Evolutionary conservation across 1,140 invertebrate genomes (phyloP).

Genomic region (Drosophila miranda): DNA sequence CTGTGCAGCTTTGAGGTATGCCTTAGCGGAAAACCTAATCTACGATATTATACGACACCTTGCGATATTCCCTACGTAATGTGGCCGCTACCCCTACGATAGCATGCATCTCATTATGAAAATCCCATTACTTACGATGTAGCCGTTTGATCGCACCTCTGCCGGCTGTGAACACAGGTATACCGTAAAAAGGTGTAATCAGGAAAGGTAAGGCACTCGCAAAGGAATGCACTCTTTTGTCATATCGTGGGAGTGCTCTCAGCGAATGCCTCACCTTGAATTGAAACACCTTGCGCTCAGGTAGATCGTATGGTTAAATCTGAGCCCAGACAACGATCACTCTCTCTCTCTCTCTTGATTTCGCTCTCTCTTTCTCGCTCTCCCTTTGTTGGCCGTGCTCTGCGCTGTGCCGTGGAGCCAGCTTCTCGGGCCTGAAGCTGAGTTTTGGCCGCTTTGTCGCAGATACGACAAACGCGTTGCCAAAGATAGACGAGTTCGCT

Average conservation of each 20-base stretch:
- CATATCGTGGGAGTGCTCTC: no score
- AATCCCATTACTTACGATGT: constrained; percentile 18
- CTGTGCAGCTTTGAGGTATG: no score
- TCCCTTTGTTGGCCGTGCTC: constrained; percentile 31
- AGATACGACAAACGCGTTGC: constrained; percentile 73
- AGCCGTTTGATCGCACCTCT: background rate
- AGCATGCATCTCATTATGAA: no score
- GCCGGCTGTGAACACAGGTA: no score
- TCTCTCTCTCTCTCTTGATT: constrained; percentile 8
- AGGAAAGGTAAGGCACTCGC: no score
- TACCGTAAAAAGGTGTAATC: no score
- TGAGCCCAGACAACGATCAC: constrained; percentile 14
- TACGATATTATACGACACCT: no score
- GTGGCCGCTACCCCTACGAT: no score
- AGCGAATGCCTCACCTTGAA: no score
- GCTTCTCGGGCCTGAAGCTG: constrained; percentile 48
- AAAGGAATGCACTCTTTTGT: no score
- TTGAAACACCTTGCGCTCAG: constrained; percentile 2
- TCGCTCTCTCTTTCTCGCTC: constrained; percentile 22
- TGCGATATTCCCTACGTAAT: no score
- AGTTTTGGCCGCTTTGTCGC: constrained; percentile 38
- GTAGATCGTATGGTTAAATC: constrained; percentile 38
- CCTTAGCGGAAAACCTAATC: no score
- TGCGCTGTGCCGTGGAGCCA: constrained; percentile 33
- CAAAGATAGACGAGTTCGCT: constrained; percentile 64